A percentile compares a stretch with the other conserved stretches of the same genome.
Evolutionary conservation across 2,797 vertebrate genomes (phyloP).

Genomic region (Myotis planiceps): DNA sequence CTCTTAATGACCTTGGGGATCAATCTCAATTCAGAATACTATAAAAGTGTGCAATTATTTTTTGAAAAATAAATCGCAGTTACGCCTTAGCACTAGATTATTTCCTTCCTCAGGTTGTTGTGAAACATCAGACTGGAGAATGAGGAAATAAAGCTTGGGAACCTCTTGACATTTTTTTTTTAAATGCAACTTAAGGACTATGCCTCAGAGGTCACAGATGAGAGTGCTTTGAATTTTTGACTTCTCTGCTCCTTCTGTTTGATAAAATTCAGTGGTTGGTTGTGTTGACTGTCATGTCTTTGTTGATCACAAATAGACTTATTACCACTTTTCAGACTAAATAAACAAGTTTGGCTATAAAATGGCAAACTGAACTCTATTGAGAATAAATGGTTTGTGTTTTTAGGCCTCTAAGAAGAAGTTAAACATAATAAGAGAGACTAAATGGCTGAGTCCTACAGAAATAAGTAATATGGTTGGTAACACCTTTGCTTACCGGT

Average conservation of each 20-base stretch:
- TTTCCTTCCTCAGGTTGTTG: not conserved
- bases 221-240: not conserved
- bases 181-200: not conserved
- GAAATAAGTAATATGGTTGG: not conserved
- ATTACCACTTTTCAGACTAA: not conserved
- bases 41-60: not conserved
- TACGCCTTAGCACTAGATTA: not conserved
- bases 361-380: slow-evolving; percentile 3
- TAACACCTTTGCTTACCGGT: not conserved
- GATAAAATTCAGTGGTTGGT: not conserved
- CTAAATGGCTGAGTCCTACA: not conserved
- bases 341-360: not conserved
- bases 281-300: not conserved
- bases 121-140: not conserved
- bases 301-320: slow-evolving; percentile 17
- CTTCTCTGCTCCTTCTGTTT: not conserved
- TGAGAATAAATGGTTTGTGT: not conserved
- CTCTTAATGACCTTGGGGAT: not conserved
- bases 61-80: not conserved
- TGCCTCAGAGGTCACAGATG: not conserved
- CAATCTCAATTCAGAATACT: not conserved
- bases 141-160: not conserved
- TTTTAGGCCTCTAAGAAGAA: slow-evolving; percentile 2
- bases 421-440: not conserved
- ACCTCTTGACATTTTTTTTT: not conserved